Evolutionary conservation across 2,888 invertebrate genomes (phyloP).

Genomic region (Chirona hameri): DNA sequence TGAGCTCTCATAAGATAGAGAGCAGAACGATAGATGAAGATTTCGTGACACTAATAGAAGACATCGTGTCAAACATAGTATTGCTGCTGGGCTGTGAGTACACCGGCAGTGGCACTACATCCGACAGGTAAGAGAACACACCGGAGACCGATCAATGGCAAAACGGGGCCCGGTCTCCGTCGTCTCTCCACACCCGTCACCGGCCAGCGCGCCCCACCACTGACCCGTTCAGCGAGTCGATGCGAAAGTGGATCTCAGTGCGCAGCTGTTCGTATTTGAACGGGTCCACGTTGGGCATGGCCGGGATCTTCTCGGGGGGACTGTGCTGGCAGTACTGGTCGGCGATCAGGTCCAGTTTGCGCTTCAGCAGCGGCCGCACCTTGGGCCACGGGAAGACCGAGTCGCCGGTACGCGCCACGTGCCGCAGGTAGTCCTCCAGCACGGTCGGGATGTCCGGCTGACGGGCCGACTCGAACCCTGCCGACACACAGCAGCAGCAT

Average conservation of each 20-base stretch:
- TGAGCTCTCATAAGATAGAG: no score
- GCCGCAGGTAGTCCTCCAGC: slow-evolving; percentile 81
- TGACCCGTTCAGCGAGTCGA: slow-evolving; percentile 46
- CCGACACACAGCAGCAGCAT: neutral
- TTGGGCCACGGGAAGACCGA: slow-evolving; percentile 88
- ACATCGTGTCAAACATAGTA: no score
- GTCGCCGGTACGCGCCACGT: slow-evolving; percentile 91
- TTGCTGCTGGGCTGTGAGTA: no score
- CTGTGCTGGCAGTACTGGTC: slow-evolving; percentile 61
- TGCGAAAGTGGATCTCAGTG: slow-evolving; percentile 42
- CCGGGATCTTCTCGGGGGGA: slow-evolving; percentile 69
- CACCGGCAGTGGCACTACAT: no score
- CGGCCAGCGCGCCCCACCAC: slow-evolving; percentile 24
- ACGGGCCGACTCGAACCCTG: neutral
- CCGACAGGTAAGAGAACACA: no score
- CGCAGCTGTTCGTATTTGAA: slow-evolving; percentile 85
- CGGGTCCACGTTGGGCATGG: slow-evolving; percentile 82
- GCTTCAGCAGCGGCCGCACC: slow-evolving; percentile 80
- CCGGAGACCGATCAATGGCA: no score
- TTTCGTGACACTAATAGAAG: no score
- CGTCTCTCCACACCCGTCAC: neutral
- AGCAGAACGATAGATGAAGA: no score
- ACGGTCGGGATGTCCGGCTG: slow-evolving; percentile 50
- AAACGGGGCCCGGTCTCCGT: neutral
- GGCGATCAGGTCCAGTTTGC: slow-evolving; percentile 80